Evolutionary conservation across 1,140 invertebrate species (phyloP).

Genomic region (Drosophila erecta): DNA sequence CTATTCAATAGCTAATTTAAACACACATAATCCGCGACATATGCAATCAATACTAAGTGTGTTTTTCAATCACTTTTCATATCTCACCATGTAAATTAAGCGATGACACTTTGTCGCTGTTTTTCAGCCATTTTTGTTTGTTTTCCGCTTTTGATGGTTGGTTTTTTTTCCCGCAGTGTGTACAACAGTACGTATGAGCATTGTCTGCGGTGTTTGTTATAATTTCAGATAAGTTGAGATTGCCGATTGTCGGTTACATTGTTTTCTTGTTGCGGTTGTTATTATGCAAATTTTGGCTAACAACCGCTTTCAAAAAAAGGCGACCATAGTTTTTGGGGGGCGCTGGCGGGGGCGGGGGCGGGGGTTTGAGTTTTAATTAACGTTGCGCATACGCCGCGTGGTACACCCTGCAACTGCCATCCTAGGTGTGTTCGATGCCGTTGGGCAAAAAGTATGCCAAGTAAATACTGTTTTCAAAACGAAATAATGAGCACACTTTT

Average conservation of each 20-base stretch:
- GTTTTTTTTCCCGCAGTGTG: neutral
- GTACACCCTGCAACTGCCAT: conserved; percentile 27
- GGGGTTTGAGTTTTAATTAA: conserved; percentile 64
- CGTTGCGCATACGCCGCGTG: conserved; percentile 62
- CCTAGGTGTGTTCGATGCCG: conserved; percentile 38
- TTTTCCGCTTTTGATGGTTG: neutral
- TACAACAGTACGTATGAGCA: conserved; percentile 52
- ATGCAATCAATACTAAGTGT: conserved; percentile 5
- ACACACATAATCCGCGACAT: neutral
- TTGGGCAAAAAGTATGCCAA: conserved; percentile 50
- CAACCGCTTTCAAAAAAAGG: conserved; percentile 43
- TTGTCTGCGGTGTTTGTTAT: conserved; percentile 36
- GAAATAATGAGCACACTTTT: conserved; percentile 62
- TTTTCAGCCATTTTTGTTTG: neutral
- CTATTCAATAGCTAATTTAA: no score
- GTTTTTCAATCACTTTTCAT: conserved; percentile 4
- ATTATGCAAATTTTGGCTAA: conserved; percentile 69
- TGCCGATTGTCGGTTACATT: conserved; percentile 63
- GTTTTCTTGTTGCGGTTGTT: conserved; percentile 48
- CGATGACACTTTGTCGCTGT: conserved; percentile 10
- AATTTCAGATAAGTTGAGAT: conserved; percentile 57
- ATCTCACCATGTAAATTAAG: conserved; percentile 14
- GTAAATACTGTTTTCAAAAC: conserved; percentile 53
- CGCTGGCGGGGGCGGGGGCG: neutral
- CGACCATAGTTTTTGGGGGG: neutral